phyloP scores from a whole-genome alignment of 2,797 vertebrate genomes.

The Bucorvus abyssinicus region DNA sequence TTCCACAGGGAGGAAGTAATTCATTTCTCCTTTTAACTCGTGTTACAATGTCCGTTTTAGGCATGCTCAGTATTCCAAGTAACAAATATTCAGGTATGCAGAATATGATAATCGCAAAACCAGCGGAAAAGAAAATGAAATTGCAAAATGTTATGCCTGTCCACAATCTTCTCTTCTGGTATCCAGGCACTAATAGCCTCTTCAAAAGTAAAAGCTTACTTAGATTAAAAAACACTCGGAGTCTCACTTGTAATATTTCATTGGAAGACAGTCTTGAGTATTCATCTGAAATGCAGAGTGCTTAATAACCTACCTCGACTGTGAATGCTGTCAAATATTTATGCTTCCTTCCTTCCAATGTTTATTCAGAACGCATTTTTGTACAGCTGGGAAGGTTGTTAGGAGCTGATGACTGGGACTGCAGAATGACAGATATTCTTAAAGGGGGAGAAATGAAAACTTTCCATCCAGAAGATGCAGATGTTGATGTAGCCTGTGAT shows the following conservation, averaged over 20 bases:
- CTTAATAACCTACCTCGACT: conserved; percentile 55
- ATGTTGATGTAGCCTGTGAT: conserved; percentile 50
- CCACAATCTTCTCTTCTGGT: neutral
- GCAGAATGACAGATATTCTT: conserved; percentile 60
- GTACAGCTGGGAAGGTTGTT: conserved; percentile 65
- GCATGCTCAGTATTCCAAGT: neutral
- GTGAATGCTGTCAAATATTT: conserved; percentile 66
- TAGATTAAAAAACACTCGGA: conserved; percentile 12
- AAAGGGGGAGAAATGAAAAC: conserved; percentile 44
- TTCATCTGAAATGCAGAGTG: conserved; percentile 42
- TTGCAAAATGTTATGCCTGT: neutral
- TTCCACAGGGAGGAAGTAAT: neutral
- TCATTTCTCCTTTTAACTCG: neutral
- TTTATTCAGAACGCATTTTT: conserved; percentile 70
- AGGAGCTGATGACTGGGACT: conserved; percentile 64
- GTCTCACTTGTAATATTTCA: conserved; percentile 22
- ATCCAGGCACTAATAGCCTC: neutral
- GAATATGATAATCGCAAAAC: conserved; percentile 14
- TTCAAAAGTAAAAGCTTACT: conserved; percentile 29
- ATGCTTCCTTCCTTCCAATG: conserved; percentile 60
- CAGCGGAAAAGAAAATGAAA: neutral
- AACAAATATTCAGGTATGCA: neutral
- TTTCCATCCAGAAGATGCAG: conserved; percentile 54
- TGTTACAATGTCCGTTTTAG: neutral
- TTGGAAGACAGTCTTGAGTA: conserved; percentile 22